Conservation (phyloP, 2,888 invertebrate genomes). For the Drosophila anomelani region DNA sequence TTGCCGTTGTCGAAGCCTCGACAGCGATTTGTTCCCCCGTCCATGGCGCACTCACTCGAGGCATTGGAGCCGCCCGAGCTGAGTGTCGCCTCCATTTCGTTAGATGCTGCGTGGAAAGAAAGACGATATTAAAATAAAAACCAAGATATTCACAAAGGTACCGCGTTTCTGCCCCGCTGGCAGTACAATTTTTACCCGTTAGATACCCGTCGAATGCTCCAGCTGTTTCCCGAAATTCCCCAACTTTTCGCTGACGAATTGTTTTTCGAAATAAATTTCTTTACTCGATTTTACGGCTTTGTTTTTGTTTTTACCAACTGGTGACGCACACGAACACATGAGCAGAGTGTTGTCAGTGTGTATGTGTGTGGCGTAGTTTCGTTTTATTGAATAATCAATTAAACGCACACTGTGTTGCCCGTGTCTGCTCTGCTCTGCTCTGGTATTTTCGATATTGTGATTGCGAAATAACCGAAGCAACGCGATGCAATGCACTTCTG, state of each 20-base stretch:
- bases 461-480: slow-evolving; percentile 52
- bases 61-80: slow-evolving; percentile 81
- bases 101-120: slow-evolving; percentile 4
- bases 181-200: not conserved
- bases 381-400: slow-evolving; percentile 75
- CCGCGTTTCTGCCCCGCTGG: not conserved
- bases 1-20: slow-evolving; percentile 52
- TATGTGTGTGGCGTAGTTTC: slow-evolving; percentile 61
- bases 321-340: slow-evolving; percentile 42
- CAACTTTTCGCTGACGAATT: slow-evolving; percentile 58
- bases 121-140: slow-evolving; percentile 15
- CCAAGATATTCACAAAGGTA: not conserved
- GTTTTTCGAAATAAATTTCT: slow-evolving; percentile 56
- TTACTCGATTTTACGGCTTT: slow-evolving; percentile 39
- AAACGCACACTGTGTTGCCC: slow-evolving; percentile 51
- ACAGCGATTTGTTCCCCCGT: slow-evolving; percentile 45
- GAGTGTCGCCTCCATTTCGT: slow-evolving; percentile 63
- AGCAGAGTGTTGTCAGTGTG: slow-evolving; percentile 14
- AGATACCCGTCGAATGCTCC: slow-evolving; percentile 24
- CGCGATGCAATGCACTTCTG: slow-evolving; percentile 2
- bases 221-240: slow-evolving; percentile 51
- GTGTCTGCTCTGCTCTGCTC: slow-evolving; percentile 56
- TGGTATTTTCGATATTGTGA: slow-evolving; percentile 59
- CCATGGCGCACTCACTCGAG: slow-evolving; percentile 79
- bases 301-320: slow-evolving; percentile 48